Evolutionary conservation across 2,888 invertebrate species (phyloP).

Genomic region (Aleiodes testaceus): DNA sequence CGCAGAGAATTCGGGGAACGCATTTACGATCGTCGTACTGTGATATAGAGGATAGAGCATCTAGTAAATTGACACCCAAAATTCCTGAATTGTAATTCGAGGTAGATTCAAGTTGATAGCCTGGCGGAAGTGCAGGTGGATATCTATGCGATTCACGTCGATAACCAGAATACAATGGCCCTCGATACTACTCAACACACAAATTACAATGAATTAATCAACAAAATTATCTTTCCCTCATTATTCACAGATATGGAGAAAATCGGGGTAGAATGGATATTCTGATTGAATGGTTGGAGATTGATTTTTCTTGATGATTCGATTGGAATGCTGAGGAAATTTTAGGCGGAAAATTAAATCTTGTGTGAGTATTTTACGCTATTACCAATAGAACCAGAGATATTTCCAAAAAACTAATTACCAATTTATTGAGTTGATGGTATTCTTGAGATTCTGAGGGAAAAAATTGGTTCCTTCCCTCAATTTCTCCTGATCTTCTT

Average conservation of each 20-base stretch:
- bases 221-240: neutral
- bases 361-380: neutral
- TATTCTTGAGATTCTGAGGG: neutral
- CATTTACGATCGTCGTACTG: conserved; percentile 86
- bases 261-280: too few relatives aligned
- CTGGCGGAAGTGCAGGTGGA: conserved; percentile 42
- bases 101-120: conserved; percentile 33
- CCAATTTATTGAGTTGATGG: neutral
- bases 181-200: conserved; percentile 42
- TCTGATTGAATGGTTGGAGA: too few relatives aligned
- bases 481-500: conserved; percentile 45
- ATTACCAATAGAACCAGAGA: too few relatives aligned
- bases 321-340: too few relatives aligned
- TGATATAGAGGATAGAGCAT: conserved; percentile 78
- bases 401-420: conserved; percentile 11
- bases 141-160: conserved; percentile 45
- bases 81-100: conserved; percentile 42
- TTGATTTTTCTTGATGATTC: too few relatives aligned
- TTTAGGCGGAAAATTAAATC: too few relatives aligned
- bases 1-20: conserved; percentile 86
- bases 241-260: neutral
- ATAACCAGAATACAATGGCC: conserved; percentile 27
- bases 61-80: conserved; percentile 60
- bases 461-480: conserved; percentile 14
- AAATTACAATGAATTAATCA: neutral